Conservation (phyloP, 2,113 vertebrate species). For the Dipodomys ordii region DNA sequence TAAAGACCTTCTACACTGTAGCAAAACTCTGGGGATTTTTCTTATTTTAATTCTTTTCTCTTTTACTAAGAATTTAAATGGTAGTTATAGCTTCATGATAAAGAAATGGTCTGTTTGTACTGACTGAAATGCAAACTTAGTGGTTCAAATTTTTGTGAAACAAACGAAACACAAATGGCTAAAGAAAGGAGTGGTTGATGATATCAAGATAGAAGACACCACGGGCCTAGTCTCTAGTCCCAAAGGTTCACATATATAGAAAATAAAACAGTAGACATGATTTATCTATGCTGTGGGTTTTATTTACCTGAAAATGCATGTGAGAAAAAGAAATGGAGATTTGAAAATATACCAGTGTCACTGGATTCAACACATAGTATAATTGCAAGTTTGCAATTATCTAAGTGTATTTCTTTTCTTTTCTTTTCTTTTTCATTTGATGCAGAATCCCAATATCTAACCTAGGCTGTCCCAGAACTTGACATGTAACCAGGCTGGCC, state of each 20-base stretch:
- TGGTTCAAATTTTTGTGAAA: neutral
- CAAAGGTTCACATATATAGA: slow-evolving; percentile 20
- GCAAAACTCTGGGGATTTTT: slow-evolving; percentile 20
- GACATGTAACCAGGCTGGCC: too few species aligned
- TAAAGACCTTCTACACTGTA: neutral
- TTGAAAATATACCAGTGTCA: neutral
- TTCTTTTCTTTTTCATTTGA: too few species aligned
- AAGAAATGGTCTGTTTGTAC: neutral
- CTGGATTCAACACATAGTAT: neutral
- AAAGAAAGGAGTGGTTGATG: neutral
- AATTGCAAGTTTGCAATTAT: neutral
- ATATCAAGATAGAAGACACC: neutral
- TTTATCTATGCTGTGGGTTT: neutral
- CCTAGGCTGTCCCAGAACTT: too few species aligned
- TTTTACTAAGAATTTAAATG: neutral
- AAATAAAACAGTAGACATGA: neutral
- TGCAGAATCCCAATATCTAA: too few species aligned
- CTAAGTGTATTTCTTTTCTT: too few species aligned
- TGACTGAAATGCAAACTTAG: neutral
- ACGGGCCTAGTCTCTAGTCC: neutral
- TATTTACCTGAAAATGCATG: neutral
- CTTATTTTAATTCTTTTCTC: neutral
- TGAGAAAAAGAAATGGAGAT: neutral
- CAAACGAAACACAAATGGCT: neutral
- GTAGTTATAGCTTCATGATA: neutral